Evolutionary conservation across 2,113 vertebrate genomes (phyloP).

Genomic region (Puntigrus tetrazona): DNA sequence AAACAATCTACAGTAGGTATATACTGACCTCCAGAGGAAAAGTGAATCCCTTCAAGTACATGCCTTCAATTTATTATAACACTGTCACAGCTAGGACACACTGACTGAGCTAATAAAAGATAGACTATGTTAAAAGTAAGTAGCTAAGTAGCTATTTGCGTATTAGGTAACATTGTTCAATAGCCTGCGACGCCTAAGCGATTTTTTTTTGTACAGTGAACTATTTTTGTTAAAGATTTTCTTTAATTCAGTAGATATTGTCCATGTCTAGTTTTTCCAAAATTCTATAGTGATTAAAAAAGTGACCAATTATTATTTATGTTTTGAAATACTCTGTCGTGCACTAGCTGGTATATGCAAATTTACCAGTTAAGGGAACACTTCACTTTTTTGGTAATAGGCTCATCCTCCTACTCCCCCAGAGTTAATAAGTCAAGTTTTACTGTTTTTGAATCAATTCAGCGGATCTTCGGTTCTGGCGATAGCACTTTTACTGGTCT

Average conservation of each 20-base stretch:
- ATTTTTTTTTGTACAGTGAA: not conserved
- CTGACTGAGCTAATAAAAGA: not conserved
- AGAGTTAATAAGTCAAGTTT: too few relatives aligned
- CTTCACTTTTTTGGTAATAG: too few relatives aligned
- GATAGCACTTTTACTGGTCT: too few relatives aligned
- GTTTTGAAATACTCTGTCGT: too few relatives aligned
- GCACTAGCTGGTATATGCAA: too few relatives aligned
- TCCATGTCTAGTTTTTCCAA: not conserved
- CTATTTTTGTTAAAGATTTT: not conserved
- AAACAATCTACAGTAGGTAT: not conserved
- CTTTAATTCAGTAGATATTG: not conserved
- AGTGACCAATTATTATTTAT: not conserved
- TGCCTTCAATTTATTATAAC: not conserved
- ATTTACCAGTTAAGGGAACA: too few relatives aligned
- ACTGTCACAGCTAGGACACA: not conserved
- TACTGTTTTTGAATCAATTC: too few relatives aligned
- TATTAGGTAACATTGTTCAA: not conserved
- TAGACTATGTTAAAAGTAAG: not conserved
- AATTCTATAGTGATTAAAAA: too few relatives aligned
- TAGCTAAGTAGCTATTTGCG: not conserved
- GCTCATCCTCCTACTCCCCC: too few relatives aligned
- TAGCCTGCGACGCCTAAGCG: not conserved
- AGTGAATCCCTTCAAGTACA: not conserved
- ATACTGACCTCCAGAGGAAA: conserved; percentile 12
- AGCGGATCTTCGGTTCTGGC: too few relatives aligned